Percentiles rank a stretch among this genome's conserved stretches.
Evolutionary conservation across 2,113 vertebrate species (phyloP).

Genomic region (Cygnus atratus): DNA sequence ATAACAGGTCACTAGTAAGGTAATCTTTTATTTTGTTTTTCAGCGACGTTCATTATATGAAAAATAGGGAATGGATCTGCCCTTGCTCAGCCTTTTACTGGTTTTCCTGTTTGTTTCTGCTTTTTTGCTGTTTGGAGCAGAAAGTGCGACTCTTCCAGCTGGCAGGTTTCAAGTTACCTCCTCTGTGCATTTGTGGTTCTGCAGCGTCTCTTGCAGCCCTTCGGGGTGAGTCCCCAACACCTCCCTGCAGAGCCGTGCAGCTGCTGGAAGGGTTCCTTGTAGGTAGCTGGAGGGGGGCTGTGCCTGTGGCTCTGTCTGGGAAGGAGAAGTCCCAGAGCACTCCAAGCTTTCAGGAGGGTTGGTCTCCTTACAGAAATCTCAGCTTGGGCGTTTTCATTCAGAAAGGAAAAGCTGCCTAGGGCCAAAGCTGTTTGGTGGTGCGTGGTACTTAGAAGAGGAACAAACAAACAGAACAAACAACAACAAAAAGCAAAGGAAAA

Average conservation of each 20-base stretch:
- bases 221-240: background rate
- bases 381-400: background rate
- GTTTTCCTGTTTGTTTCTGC: background rate
- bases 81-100: background rate
- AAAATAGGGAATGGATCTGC: background rate
- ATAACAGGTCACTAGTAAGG: background rate
- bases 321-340: background rate
- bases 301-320: background rate
- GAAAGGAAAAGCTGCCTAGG: background rate
- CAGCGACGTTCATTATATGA: background rate
- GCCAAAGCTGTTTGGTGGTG: no score
- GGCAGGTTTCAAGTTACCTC: background rate
- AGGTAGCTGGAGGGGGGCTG: background rate
- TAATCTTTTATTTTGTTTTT: background rate
- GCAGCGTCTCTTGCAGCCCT: background rate
- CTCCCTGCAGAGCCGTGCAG: background rate
- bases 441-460: background rate
- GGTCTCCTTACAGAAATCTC: background rate
- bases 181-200: background rate
- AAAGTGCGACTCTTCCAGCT: background rate
- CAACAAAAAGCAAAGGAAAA: background rate
- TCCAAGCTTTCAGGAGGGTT: background rate
- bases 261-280: background rate
- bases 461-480: no score
- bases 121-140: background rate